Conservation (phyloP, 2,113 vertebrate species). For the Erythrocebus patas region DNA sequence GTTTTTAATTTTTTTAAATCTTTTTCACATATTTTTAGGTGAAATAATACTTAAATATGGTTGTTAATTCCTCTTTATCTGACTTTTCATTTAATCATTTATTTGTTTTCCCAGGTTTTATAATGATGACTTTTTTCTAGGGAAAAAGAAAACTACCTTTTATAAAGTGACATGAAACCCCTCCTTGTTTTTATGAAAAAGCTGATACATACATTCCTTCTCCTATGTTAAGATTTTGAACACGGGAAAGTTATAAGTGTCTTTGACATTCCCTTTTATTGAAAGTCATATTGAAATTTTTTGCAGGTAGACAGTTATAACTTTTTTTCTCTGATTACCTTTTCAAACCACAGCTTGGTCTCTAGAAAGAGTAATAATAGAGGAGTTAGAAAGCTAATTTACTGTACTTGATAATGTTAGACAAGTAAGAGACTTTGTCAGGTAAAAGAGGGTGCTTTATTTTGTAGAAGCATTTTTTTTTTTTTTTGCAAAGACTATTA, state of each 20-base stretch:
- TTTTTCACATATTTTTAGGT: background rate
- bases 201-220: background rate
- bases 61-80: background rate
- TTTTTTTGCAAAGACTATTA: background rate
- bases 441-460: background rate
- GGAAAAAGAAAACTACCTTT: background rate
- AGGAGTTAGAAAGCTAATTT: conserved; percentile 25
- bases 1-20: background rate
- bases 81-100: background rate
- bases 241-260: background rate
- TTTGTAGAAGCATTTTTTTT: background rate
- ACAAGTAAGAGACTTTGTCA: background rate
- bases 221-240: background rate
- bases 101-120: background rate
- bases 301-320: background rate
- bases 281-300: background rate
- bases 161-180: background rate
- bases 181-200: background rate
- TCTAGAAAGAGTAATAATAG: background rate
- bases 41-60: background rate
- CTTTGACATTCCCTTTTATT: background rate
- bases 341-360: background rate
- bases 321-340: background rate
- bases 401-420: background rate
- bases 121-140: background rate